Conservation (phyloP, 2,113 vertebrate species). For the Hydrolagus affinis region DNA sequence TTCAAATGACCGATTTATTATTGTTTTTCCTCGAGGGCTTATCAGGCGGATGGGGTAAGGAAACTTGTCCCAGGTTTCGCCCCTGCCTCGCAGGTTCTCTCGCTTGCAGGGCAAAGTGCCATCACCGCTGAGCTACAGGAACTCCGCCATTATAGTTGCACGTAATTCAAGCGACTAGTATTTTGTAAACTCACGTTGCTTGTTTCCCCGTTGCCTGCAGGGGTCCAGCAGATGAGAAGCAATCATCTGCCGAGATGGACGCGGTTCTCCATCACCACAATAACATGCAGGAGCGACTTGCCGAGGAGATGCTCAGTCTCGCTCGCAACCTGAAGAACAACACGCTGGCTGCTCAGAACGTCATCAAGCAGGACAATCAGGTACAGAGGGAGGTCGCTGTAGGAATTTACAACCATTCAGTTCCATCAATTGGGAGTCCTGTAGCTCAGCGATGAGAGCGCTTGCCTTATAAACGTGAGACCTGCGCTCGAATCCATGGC, state of each 20-base stretch:
- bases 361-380: constrained; percentile 98
- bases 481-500: too few relatives aligned
- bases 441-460: too few relatives aligned
- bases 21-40: not conserved
- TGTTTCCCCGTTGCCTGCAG: constrained; percentile 38
- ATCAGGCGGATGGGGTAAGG: not conserved
- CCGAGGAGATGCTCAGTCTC: constrained; percentile 90
- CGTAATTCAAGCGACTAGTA: not conserved
- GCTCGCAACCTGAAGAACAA: constrained; percentile 92
- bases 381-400: constrained; percentile 42
- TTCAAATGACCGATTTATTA: too few relatives aligned
- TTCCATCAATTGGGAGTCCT: too few relatives aligned
- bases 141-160: too few relatives aligned
- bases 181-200: not conserved
- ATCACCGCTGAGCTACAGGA: too few relatives aligned
- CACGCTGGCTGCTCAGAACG: constrained; percentile 82
- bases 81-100: too few relatives aligned
- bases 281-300: constrained; percentile 86
- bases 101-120: too few relatives aligned
- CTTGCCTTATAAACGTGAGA: too few relatives aligned
- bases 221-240: constrained; percentile 67
- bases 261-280: constrained; percentile 81
- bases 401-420: too few relatives aligned
- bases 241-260: constrained; percentile 78
- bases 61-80: too few relatives aligned